Conservation (phyloP, 2,888 invertebrate genomes). For the Thecocarcelia acutangulata region DNA sequence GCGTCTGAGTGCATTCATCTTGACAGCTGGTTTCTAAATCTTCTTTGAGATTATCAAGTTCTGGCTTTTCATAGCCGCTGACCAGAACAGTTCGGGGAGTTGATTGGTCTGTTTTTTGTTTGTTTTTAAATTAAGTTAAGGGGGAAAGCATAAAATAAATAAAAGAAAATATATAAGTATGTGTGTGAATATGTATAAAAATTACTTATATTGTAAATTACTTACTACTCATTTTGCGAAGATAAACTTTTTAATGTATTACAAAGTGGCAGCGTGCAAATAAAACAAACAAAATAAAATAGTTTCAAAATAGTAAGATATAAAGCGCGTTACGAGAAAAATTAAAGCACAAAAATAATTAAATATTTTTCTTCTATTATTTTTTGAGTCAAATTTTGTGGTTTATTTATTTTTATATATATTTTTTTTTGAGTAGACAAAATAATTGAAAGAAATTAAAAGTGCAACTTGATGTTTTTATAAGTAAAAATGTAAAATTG, state of each 20-base stretch:
- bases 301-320: constrained; percentile 42
- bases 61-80: not conserved
- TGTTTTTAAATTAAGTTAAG: no score
- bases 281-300: constrained; percentile 67
- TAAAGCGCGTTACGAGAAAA: constrained; percentile 50
- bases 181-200: not conserved
- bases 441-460: constrained; percentile 51
- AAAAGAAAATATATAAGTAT: not conserved
- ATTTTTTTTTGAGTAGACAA: constrained; percentile 1
- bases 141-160: not conserved
- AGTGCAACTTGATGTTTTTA: constrained; percentile 48
- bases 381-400: constrained; percentile 9
- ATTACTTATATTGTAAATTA: constrained; percentile 42
- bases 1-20: constrained; percentile 68
- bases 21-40: constrained; percentile 26
- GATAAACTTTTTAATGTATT: constrained; percentile 69
- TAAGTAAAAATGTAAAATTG: not conserved
- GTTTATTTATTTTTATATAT: constrained; percentile 11
- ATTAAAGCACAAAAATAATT: constrained; percentile 38
- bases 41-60: constrained; percentile 18
- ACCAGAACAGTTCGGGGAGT: constrained; percentile 1
- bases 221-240: constrained; percentile 76
- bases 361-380: constrained; percentile 1
- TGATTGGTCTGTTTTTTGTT: constrained; percentile 19
- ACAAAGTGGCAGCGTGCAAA: constrained; percentile 73